Percentiles rank a stretch among this genome's conserved stretches.
Conservation (phyloP, 1,140 invertebrate genomes). For the Bombyx mandarina region DNA sequence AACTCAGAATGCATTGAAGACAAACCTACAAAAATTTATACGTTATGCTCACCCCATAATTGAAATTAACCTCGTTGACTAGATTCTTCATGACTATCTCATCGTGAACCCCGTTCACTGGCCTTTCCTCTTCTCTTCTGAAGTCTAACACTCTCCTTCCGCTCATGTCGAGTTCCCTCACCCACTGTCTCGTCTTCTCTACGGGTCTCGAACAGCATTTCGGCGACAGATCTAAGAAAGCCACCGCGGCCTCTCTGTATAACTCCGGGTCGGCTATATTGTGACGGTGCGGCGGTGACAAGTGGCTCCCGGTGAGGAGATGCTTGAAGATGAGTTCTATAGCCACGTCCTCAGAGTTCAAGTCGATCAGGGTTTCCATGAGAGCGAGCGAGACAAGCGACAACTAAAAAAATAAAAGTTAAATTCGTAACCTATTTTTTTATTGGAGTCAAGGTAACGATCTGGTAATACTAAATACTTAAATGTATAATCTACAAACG, state of each 20-base stretch:
- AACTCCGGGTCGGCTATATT: constrained; percentile 84
- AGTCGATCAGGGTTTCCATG: constrained; percentile 90
- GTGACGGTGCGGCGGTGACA: constrained; percentile 80
- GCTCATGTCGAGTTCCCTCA: constrained; percentile 41
- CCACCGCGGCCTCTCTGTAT: constrained; percentile 86
- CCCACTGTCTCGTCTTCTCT: constrained; percentile 43
- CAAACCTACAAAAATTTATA: background rate
- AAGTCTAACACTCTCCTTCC: constrained; percentile 48
- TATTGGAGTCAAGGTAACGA: too few species aligned
- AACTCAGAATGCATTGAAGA: background rate
- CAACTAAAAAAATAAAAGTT: constrained; percentile 72
- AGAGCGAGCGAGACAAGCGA: constrained; percentile 91
- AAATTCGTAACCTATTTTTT: background rate
- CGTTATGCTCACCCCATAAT: constrained; percentile 56
- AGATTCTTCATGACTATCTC: constrained; percentile 55
- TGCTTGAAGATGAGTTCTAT: constrained; percentile 91
- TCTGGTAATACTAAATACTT: too few species aligned
- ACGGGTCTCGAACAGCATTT: constrained; percentile 42
- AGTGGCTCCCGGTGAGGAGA: constrained; percentile 89
- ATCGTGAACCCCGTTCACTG: constrained; percentile 45
- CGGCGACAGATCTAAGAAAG: constrained; percentile 85
- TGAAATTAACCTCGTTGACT: constrained; percentile 57
- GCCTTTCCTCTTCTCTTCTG: constrained; percentile 34
- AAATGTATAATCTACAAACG: too few species aligned
- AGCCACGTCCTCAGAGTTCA: constrained; percentile 98